Evolutionary conservation across 2,113 vertebrate genomes (phyloP).

Genomic region (Callipepla californica): DNA sequence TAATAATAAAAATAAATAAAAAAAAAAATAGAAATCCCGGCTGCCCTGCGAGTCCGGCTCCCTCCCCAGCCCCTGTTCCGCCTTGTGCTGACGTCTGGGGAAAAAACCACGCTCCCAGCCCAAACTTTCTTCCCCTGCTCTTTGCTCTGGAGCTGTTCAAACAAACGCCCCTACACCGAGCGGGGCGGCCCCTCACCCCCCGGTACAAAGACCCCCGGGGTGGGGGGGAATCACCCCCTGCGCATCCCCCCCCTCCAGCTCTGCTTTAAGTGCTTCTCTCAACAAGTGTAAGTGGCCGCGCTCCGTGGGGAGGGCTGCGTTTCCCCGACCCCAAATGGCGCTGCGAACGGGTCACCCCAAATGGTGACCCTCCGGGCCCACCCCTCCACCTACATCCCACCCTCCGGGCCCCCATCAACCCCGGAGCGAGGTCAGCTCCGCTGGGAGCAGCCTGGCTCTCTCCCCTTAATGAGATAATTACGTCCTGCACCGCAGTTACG

Average conservation of each 20-base stretch:
- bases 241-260: not conserved
- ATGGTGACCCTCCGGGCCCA: no score
- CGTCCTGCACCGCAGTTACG: slow-evolving; percentile 44
- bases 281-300: slow-evolving; percentile 62
- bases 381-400: not conserved
- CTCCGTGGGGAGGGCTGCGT: not conserved
- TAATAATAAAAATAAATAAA: not conserved
- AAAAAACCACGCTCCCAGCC: slow-evolving; percentile 54
- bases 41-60: slow-evolving; percentile 4
- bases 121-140: slow-evolving; percentile 64
- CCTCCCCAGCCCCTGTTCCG: slow-evolving; percentile 52
- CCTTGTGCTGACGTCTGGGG: slow-evolving; percentile 78
- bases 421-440: slow-evolving; percentile 5
- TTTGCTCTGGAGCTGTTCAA: slow-evolving; percentile 61
- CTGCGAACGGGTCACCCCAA: not conserved
- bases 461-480: slow-evolving; percentile 64
- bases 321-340: not conserved
- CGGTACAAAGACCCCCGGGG: no score
- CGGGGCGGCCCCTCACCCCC: slow-evolving; percentile 50
- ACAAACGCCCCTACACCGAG: slow-evolving; percentile 63
- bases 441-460: slow-evolving; percentile 51
- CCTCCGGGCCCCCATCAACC: not conserved
- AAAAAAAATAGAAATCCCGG: not conserved
- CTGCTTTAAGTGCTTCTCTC: slow-evolving; percentile 59
- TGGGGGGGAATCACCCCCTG: not conserved